Evolutionary conservation across 2,113 vertebrate species (phyloP).

Genomic region (Saguinus imperator): DNA sequence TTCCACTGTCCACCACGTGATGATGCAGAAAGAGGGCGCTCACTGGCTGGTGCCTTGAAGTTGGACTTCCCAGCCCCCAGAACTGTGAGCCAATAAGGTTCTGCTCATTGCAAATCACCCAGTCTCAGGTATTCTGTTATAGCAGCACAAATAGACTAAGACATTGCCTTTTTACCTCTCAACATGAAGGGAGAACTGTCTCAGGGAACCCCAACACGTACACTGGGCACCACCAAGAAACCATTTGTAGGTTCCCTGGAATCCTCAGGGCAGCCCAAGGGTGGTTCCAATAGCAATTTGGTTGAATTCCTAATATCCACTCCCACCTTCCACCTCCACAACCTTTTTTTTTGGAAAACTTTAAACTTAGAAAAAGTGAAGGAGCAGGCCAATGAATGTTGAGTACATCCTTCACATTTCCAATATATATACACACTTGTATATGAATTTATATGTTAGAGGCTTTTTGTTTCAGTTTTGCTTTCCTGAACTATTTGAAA

Average conservation of each 20-base stretch:
- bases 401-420: not conserved
- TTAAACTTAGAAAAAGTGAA: not conserved
- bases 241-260: not conserved
- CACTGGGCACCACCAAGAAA: not conserved
- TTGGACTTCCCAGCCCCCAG: not conserved
- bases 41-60: not conserved
- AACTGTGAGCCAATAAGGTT: not conserved
- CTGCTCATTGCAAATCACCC: not conserved
- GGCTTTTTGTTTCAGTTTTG: not conserved
- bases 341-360: not conserved
- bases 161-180: not conserved
- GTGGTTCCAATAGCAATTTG: not conserved
- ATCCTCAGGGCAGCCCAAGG: not conserved
- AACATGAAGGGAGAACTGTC: not conserved
- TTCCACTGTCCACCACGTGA: not conserved
- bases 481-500: slow-evolving; percentile 11
- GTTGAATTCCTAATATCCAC: not conserved
- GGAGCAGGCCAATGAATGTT: not conserved
- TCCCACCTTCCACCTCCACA: not conserved
- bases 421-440: not conserved
- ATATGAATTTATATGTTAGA: not conserved
- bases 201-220: not conserved
- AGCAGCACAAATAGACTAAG: not conserved
- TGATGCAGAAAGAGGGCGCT: not conserved
- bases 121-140: not conserved